A percentile compares a stretch with the other conserved stretches of the same genome.
Evolutionary conservation across 2,888 invertebrate genomes (phyloP).

Genomic region (Drosophila pullipes): DNA sequence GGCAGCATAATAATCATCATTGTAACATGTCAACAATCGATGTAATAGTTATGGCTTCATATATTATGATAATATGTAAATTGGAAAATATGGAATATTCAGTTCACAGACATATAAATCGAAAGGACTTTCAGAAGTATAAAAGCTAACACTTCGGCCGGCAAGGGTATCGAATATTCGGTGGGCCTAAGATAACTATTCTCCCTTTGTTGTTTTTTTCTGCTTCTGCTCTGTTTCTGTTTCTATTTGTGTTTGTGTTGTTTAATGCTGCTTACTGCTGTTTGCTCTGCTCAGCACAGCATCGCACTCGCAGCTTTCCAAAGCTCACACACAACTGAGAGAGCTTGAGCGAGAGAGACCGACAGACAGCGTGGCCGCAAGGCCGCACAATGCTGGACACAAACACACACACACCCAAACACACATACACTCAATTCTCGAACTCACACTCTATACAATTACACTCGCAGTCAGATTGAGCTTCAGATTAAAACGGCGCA

Average conservation of each 20-base stretch:
- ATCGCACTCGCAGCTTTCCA: constrained; percentile 48
- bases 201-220: constrained; percentile 20
- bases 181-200: not conserved
- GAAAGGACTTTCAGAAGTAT: not conserved
- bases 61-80: not conserved
- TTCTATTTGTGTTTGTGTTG: constrained; percentile 60
- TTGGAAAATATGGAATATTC: not conserved
- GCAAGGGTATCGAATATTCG: not conserved
- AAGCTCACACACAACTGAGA: constrained; percentile 47
- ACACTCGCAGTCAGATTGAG: constrained; percentile 52
- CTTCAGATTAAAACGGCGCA: constrained; percentile 64
- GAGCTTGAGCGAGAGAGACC: constrained; percentile 24
- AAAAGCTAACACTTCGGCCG: not conserved
- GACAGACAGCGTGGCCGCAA: constrained; percentile 57
- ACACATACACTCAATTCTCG: not conserved
- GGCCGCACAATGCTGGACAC: constrained; percentile 59
- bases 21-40: not conserved
- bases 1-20: not conserved
- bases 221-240: constrained; percentile 36
- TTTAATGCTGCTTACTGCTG: constrained; percentile 32
- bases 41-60: not conserved
- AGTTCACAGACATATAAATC: not conserved
- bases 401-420: not conserved
- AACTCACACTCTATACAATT: constrained; percentile 20
- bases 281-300: constrained; percentile 40